Evolutionary conservation across 2,113 vertebrate species (phyloP).

Genomic region (Pangasianodon gigas): DNA sequence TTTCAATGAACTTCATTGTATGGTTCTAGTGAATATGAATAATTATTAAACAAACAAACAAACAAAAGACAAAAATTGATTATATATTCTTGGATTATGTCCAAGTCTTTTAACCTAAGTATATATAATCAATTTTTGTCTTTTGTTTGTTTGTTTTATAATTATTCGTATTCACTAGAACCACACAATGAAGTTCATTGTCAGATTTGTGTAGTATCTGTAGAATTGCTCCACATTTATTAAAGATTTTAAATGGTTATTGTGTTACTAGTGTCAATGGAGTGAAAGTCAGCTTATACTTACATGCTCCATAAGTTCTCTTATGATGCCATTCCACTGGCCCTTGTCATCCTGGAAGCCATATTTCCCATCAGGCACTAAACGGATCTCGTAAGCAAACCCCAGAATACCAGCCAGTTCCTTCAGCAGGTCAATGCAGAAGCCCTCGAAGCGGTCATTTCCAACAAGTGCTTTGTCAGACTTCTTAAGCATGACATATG

Average conservation of each 20-base stretch:
- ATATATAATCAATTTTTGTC: neutral
- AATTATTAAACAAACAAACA: too few relatives aligned
- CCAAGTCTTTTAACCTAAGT: too few relatives aligned
- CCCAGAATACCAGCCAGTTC: slow-evolving; percentile 91
- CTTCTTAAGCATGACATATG: slow-evolving; percentile 98
- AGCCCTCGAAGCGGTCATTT: slow-evolving; percentile 96
- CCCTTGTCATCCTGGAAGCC: slow-evolving; percentile 97
- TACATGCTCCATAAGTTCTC: slow-evolving; percentile 96
- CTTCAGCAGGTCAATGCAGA: slow-evolving; percentile 95
- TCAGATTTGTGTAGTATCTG: neutral
- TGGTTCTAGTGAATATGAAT: too few relatives aligned
- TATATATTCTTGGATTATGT: too few relatives aligned
- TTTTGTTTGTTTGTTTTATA: neutral
- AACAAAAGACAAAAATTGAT: too few relatives aligned
- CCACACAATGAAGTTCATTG: neutral
- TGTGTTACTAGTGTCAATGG: neutral
- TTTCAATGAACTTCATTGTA: too few relatives aligned
- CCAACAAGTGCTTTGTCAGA: slow-evolving; percentile 92
- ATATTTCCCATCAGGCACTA: slow-evolving; percentile 93
- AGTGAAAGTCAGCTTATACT: slow-evolving; percentile 66
- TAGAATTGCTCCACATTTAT: neutral
- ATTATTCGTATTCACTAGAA: neutral
- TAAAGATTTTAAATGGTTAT: neutral
- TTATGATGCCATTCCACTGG: slow-evolving; percentile 98
- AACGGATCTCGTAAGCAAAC: slow-evolving; percentile 92